These are phyloP conservation scores for Himalopsyche phryganea DNA, from an alignment of 1,140 invertebrate species.

Conservation along the genomic window DNA sequence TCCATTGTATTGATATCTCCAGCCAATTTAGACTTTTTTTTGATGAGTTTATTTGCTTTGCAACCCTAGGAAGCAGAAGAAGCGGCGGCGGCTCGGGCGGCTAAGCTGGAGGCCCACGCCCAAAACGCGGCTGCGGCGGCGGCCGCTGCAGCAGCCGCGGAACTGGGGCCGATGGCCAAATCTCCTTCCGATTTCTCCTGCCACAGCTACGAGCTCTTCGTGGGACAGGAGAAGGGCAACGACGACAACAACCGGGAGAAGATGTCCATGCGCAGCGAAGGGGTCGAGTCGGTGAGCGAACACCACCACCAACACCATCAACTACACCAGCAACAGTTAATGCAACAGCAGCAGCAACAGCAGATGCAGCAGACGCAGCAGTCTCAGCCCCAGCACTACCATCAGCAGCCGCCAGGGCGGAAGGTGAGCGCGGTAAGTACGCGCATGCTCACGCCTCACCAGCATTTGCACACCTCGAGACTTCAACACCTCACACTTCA, in stretches of 20 bases:
- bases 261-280: slow-evolving; percentile 84
- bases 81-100: slow-evolving; percentile 69
- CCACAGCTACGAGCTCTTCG: slow-evolving; percentile 86
- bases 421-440: slow-evolving; percentile 89
- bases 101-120: slow-evolving; percentile 67
- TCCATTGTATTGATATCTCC: no score
- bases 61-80: slow-evolving; percentile 87
- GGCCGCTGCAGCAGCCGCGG: slow-evolving; percentile 58
- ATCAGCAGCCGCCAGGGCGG: slow-evolving; percentile 60
- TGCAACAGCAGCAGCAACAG: slow-evolving; percentile 34
- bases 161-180: slow-evolving; percentile 63
- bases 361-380: slow-evolving; percentile 52
- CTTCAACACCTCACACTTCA: no score
- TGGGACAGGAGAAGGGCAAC: slow-evolving; percentile 79
- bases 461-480: no score
- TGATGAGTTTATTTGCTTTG: no score
- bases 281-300: slow-evolving; percentile 81
- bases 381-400: slow-evolving; percentile 36
- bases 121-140: slow-evolving; percentile 56
- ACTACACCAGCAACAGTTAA: slow-evolving; percentile 55
- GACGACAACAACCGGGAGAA: slow-evolving; percentile 86
- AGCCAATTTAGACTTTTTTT: no score
- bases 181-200: slow-evolving; percentile 86
- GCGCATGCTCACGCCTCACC: slow-evolving; percentile 38
- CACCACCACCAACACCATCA: slow-evolving; percentile 60